A percentile compares a stretch with the other conserved stretches of the same genome.
Conservation (phyloP, 2,797 vertebrate species). For the Premnoplex brunnescens region DNA sequence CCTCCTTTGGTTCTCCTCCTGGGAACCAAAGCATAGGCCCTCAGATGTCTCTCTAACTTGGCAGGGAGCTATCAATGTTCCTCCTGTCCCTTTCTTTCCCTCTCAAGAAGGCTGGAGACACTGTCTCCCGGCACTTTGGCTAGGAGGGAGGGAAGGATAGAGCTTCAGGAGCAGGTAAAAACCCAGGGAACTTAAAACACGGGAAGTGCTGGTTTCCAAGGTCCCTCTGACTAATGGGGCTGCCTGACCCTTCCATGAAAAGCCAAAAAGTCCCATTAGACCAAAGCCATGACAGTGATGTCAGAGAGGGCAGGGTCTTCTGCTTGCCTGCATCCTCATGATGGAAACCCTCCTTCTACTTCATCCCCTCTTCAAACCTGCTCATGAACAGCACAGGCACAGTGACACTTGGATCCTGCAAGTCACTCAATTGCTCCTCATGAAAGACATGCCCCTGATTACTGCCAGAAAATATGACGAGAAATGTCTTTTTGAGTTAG, state of each 20-base stretch:
- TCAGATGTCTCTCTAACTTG: fast-evolving
- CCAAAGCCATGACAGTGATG: fast-evolving
- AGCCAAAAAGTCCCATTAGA: background rate
- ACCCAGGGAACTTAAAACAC: background rate
- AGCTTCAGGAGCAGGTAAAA: background rate
- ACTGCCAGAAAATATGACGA: background rate
- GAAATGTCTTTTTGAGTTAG: background rate
- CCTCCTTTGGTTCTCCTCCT: background rate
- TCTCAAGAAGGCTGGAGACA: background rate
- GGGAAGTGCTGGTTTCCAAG: background rate
- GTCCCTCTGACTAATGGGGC: background rate
- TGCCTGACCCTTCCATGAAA: background rate
- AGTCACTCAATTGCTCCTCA: background rate
- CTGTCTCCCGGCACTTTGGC: background rate
- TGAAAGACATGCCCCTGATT: background rate
- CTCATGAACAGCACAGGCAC: fast-evolving
- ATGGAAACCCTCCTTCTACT: background rate
- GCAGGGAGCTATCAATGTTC: background rate
- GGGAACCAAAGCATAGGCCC: background rate
- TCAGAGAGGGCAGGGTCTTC: background rate
- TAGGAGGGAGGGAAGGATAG: background rate
- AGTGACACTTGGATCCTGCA: background rate
- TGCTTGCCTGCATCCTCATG: background rate
- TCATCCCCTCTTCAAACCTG: background rate
- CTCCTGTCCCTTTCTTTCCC: background rate